These are phyloP conservation scores for Notolabrus celidotus DNA, from an alignment of 2,797 vertebrate species.

Conservation along the genomic window DNA sequence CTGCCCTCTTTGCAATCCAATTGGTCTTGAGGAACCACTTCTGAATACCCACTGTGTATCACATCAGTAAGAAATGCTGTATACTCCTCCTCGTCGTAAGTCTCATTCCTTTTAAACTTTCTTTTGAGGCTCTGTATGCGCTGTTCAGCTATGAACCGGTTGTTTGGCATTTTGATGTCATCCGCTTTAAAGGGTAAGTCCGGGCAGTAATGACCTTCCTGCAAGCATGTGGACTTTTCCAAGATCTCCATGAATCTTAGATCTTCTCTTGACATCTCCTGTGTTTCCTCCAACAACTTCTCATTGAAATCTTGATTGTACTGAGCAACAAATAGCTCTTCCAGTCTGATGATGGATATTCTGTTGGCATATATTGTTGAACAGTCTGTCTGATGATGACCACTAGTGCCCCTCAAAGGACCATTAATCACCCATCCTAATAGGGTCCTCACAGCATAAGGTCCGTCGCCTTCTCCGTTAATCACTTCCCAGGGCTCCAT, in stretches of 20 bases:
- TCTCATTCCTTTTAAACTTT: constrained; percentile 3
- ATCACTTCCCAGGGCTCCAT: constrained; percentile 4
- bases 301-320: not conserved
- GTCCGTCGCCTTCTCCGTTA: not conserved
- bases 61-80: constrained; percentile 10
- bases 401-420: not conserved
- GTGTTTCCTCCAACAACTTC: not conserved
- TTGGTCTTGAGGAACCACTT: constrained; percentile 1
- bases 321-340: constrained; percentile 2
- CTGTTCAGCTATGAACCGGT: not conserved
- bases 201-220: no score
- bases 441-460: not conserved
- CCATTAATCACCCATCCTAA: constrained; percentile 29
- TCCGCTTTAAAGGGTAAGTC: no score
- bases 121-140: not conserved
- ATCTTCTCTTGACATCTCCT: not conserved
- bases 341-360: not conserved
- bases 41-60: not conserved
- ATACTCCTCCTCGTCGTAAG: constrained; percentile 1
- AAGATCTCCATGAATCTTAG: not conserved
- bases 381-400: not conserved
- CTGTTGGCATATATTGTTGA: not conserved
- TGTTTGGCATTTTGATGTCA: no score
- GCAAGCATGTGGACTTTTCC: not conserved
- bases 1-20: not conserved